Evolutionary conservation across 2,888 invertebrate genomes (phyloP).

Genomic region (Synergus gifuensis): DNA sequence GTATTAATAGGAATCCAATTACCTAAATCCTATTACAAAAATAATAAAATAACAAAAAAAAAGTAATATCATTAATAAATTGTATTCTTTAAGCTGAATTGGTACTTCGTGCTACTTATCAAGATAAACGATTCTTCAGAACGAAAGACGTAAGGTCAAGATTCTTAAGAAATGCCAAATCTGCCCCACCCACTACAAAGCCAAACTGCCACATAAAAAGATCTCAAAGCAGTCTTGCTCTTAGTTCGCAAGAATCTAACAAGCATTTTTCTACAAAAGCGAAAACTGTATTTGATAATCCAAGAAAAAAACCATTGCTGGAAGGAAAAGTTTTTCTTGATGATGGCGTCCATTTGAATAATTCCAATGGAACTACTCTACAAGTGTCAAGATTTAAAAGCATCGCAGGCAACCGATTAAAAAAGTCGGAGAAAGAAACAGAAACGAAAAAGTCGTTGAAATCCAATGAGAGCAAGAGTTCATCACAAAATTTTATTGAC

Average conservation of each 20-base stretch:
- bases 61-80: neutral
- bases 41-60: too few species aligned
- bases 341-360: too few species aligned
- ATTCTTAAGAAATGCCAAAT: constrained; percentile 27
- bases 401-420: too few species aligned
- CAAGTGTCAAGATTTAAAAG: neutral
- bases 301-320: too few species aligned
- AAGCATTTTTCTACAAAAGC: constrained; percentile 32
- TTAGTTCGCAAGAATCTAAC: too few species aligned
- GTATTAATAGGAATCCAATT: too few species aligned
- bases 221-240: neutral
- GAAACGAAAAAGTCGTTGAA: neutral
- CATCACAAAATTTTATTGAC: neutral
- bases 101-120: neutral
- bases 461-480: neutral
- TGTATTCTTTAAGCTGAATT: neutral
- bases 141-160: constrained; percentile 6
- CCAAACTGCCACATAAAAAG: neutral
- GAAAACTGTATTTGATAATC: constrained; percentile 7
- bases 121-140: constrained; percentile 31
- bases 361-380: neutral
- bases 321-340: too few species aligned
- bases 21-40: too few species aligned
- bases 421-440: neutral
- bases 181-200: neutral